Base-by-base conservation (phyloP, 2,113 vertebrate species). In the Holacanthus passer region DNA sequence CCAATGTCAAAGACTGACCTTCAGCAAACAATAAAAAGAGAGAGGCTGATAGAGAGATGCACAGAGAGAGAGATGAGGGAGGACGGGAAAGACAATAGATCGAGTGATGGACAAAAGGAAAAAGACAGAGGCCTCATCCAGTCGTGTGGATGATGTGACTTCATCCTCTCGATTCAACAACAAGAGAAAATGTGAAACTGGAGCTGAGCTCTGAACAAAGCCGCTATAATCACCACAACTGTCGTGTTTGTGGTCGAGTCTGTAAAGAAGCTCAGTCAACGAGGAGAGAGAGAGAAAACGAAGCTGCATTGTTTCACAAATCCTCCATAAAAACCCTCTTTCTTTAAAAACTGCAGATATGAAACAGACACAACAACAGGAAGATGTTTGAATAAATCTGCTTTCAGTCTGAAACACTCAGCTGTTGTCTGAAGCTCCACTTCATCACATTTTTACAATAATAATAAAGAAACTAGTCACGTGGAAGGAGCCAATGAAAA, bases 1-100 rank as follows among this genome's bases (percentile, higher is more conserved):
- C 71, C 83, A 85, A 45, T 69, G 72, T 80, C 72, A 60, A 9
- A 72, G 58, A 4, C n/a, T 75, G 84, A 78, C 87, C 87, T 86
- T 89, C 77, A 64, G 2, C 22, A 48, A 13, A 66, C 73, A 67
- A 73, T 22, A 31, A 14, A 5, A 35, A 35, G 7, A 41, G 10
- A 60, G 58, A 32, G 31, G 60, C 60, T 53, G 59, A 22, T 39
- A 20, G n/a, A 31, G 22, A 4, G 73, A 32, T 41, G 62, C 27
- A 37, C 5, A 31, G 37, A 56, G 13, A 22, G 27, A 3, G 56
- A 3, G 14, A 32, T 14, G 20, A 27, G 32, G 45, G 66, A 50
- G 11, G 70, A 50, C 69, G 39, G 48, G 24, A 13, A 27, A 82
- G n/a, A 66, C 35, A 66, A 39, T 8, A 43, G 56, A 8, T 19